Evolutionary conservation across 2,888 invertebrate genomes (phyloP).

Genomic region (Lasioglossum pauxillum): DNA sequence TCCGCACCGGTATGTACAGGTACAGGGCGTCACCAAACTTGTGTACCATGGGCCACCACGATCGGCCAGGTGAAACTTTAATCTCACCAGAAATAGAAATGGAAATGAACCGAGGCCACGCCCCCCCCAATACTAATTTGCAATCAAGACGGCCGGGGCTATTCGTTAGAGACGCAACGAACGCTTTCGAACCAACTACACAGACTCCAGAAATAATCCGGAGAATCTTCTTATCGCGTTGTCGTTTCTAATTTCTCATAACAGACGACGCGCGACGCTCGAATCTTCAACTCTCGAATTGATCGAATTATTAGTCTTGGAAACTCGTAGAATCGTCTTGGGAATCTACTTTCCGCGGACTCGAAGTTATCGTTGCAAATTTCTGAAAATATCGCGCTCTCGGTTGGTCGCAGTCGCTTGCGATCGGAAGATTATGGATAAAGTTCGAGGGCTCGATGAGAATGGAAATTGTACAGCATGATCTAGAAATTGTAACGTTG

Average conservation of each 20-base stretch:
- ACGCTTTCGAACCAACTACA: neutral
- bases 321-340: neutral
- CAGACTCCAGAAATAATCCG: neutral
- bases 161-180: neutral
- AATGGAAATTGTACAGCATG: no score
- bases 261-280: neutral
- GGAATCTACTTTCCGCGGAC: neutral
- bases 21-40: conserved; percentile 43
- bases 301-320: neutral
- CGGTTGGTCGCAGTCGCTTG: neutral
- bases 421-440: neutral
- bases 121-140: neutral
- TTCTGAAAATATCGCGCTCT: neutral
- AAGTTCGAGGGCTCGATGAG: neutral
- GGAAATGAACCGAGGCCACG: neutral
- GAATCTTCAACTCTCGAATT: neutral
- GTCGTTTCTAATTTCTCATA: neutral
- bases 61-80: conserved; percentile 22
- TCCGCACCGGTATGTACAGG: conserved; percentile 33
- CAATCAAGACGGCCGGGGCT: neutral
- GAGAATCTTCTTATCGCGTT: neutral
- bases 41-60: conserved; percentile 7
- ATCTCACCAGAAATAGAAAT: conserved; percentile 13
- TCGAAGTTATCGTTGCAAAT: neutral
- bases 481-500: no score